Percentiles rank a stretch among this genome's conserved stretches.
These are phyloP conservation scores for Clanis bilineata DNA, from an alignment of 2,888 invertebrate genomes.

Conservation along the genomic window DNA sequence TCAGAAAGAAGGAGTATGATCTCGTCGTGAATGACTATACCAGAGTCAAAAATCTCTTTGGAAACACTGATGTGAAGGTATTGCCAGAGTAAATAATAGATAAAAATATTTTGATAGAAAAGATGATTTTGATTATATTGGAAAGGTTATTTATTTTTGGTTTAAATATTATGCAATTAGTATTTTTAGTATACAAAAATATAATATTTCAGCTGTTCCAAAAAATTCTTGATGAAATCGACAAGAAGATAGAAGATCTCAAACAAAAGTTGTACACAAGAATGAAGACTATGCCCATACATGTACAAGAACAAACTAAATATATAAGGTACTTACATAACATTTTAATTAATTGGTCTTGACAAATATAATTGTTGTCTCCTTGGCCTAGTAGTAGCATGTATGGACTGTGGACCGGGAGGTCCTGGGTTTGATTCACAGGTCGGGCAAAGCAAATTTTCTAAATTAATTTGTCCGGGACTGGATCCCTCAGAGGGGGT, in stretches of 20 bases:
- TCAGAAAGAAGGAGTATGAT: constrained; percentile 97
- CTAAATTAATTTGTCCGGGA: too few relatives aligned
- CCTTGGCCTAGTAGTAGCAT: too few relatives aligned
- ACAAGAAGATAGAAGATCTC: constrained; percentile 91
- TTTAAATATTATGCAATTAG: too few relatives aligned
- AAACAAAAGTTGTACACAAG: constrained; percentile 90
- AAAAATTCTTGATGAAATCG: constrained; percentile 95
- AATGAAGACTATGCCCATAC: constrained; percentile 94
- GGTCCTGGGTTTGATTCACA: too few relatives aligned
- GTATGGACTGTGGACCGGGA: too few relatives aligned
- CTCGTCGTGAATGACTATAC: constrained; percentile 98
- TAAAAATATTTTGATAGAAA: too few relatives aligned
- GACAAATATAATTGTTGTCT: too few relatives aligned
- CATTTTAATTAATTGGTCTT: neutral
- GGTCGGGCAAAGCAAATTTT: too few relatives aligned
- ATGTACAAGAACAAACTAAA: constrained; percentile 97
- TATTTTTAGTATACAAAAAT: neutral
- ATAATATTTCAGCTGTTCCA: constrained; percentile 86
- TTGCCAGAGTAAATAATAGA: too few relatives aligned
- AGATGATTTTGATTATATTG: too few relatives aligned
- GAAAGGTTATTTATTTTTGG: too few relatives aligned
- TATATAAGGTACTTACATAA: constrained; percentile 85
- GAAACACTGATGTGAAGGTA: constrained; percentile 94
- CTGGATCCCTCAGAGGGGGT: too few relatives aligned
- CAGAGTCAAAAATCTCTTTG: constrained; percentile 96